A percentile compares a stretch with the other conserved stretches of the same genome.
phyloP scores from a whole-genome alignment of 2,888 invertebrate species.

The Microctonus aethiopoides region DNA sequence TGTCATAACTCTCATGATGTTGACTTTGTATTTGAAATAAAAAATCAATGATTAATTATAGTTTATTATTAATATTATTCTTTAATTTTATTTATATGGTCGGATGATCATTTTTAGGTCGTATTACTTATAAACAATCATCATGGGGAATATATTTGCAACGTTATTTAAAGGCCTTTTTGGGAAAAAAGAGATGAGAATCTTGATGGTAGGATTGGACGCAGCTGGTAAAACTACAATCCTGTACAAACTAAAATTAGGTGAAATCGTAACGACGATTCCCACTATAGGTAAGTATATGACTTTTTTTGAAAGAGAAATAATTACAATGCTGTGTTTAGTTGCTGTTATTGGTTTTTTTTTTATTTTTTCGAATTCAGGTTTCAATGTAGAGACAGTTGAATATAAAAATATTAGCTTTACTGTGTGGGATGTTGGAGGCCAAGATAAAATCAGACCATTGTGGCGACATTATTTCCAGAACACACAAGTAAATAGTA shows the following conservation, averaged over 20 bases:
- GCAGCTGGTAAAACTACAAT: conserved; percentile 99
- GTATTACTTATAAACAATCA: conserved; percentile 69
- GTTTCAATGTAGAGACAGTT: conserved; percentile 98
- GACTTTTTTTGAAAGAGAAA: conserved; percentile 13
- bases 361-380: conserved; percentile 70
- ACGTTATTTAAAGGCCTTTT: conserved; percentile 99
- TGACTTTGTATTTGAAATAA: neutral
- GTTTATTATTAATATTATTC: neutral
- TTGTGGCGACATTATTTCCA: conserved; percentile 99
- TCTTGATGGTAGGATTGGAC: conserved; percentile 99
- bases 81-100: neutral
- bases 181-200: conserved; percentile 99
- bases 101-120: conserved; percentile 66
- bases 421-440: conserved; percentile 98
- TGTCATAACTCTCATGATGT: too few species aligned
- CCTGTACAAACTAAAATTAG: conserved; percentile 99
- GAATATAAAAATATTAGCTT: conserved; percentile 99
- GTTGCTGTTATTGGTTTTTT: conserved; percentile 26
- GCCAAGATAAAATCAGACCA: conserved; percentile 97
- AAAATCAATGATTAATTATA: neutral
- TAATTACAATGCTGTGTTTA: conserved; percentile 15
- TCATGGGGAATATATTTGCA: conserved; percentile 98
- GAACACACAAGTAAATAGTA: conserved; percentile 89
- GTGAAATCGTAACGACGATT: conserved; percentile 99
- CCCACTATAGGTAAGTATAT: conserved; percentile 92